Conservation (phyloP, 2,797 vertebrate species). For the Odontamblyopus rebecca region DNA sequence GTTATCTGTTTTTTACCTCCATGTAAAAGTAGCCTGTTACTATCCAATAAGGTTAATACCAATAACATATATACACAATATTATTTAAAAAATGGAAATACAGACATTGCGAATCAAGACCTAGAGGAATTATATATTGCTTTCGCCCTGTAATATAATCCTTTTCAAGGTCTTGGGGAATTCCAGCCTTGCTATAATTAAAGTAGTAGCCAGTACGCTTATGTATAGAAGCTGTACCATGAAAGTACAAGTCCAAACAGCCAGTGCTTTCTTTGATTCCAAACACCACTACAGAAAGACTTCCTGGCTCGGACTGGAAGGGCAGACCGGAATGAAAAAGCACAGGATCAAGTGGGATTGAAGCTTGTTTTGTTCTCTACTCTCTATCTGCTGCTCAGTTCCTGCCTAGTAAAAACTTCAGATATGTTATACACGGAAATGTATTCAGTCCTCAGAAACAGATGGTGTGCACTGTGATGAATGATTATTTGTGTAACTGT, state of each 20-base stretch:
- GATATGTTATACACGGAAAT: slow-evolving; percentile 29
- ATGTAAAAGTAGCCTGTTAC: no score
- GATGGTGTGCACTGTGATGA: slow-evolving; percentile 3
- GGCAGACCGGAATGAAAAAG: slow-evolving; percentile 44
- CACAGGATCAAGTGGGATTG: slow-evolving; percentile 61
- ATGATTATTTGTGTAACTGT: neutral
- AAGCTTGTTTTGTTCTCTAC: slow-evolving; percentile 59
- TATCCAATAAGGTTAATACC: no score
- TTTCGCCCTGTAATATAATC: neutral
- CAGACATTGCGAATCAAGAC: neutral
- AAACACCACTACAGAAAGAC: slow-evolving; percentile 58
- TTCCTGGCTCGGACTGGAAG: slow-evolving; percentile 48
- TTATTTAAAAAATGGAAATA: neutral
- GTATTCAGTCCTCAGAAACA: slow-evolving; percentile 21
- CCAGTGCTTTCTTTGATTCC: slow-evolving; percentile 62
- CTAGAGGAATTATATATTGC: neutral
- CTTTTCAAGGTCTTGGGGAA: neutral
- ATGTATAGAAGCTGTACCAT: slow-evolving; percentile 20
- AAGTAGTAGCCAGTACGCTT: neutral
- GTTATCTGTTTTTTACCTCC: no score
- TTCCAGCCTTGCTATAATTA: neutral
- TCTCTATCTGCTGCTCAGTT: slow-evolving; percentile 40
- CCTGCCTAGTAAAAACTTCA: slow-evolving; percentile 41
- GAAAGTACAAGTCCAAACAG: slow-evolving; percentile 53
- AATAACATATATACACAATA: no score